A percentile compares a stretch with the other conserved stretches of the same genome.
These are phyloP conservation scores for Nothoprocta perdicaria DNA, from an alignment of 2,113 vertebrate species.

Conservation along the genomic window DNA sequence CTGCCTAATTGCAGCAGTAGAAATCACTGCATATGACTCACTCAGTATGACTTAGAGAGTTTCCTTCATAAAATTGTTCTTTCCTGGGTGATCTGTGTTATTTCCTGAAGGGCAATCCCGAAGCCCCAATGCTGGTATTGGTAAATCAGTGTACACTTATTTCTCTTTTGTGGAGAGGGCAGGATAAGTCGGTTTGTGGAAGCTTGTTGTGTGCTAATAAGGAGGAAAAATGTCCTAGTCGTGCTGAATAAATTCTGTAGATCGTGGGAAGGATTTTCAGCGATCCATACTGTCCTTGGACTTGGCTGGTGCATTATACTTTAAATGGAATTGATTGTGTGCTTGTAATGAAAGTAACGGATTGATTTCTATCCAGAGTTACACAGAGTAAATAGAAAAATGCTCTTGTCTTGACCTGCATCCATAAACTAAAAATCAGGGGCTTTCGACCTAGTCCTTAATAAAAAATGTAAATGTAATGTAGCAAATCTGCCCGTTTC, in stretches of 20 bases:
- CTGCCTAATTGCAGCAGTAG: neutral
- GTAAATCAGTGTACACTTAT: neutral
- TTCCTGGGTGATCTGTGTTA: neutral
- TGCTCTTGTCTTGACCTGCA: slow-evolving; percentile 80
- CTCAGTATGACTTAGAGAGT: neutral
- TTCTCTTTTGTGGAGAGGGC: neutral
- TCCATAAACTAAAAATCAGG: slow-evolving; percentile 75
- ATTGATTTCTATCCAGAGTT: slow-evolving; percentile 83
- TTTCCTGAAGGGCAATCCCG: neutral
- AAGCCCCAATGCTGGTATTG: accelerated
- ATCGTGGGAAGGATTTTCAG: slow-evolving; percentile 64
- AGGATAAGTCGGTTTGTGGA: slow-evolving; percentile 28
- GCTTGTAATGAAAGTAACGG: slow-evolving; percentile 84
- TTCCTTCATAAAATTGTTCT: neutral
- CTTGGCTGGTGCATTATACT: slow-evolving; percentile 80
- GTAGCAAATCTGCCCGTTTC: slow-evolving; percentile 28
- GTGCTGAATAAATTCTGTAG: slow-evolving; percentile 52
- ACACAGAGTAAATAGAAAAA: slow-evolving; percentile 82
- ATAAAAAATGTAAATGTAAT: slow-evolving; percentile 73
- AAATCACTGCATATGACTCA: neutral
- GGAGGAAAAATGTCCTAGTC: slow-evolving; percentile 59
- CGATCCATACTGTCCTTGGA: slow-evolving; percentile 81
- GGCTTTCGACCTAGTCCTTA: slow-evolving; percentile 72
- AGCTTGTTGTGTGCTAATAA: slow-evolving; percentile 60
- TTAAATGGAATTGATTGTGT: slow-evolving; percentile 86